Conservation (phyloP, 2,888 invertebrate genomes). For the Nesidiocoris tenuis region DNA sequence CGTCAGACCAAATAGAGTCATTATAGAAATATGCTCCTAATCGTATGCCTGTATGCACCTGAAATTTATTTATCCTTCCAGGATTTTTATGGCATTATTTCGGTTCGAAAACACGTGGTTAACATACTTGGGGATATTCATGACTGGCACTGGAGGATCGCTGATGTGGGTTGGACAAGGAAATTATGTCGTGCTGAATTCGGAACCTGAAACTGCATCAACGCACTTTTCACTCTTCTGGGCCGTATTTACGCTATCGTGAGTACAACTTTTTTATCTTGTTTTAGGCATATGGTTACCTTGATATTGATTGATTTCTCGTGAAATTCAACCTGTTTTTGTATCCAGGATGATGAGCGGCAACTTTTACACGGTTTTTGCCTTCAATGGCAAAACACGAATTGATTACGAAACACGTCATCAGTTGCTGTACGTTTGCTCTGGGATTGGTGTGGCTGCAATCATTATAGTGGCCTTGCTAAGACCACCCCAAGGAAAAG, state of each 20-base stretch:
- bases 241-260: conserved; percentile 48
- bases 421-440: conserved; percentile 44
- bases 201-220: conserved; percentile 44
- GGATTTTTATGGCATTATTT: conserved; percentile 47
- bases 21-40: too few species aligned
- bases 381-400: conserved; percentile 46
- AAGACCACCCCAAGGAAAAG: conserved; percentile 57
- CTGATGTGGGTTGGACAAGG: conserved; percentile 50
- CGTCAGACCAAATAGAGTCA: too few species aligned
- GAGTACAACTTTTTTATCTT: too few species aligned
- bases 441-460: conserved; percentile 44
- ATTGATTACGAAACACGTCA: conserved; percentile 47
- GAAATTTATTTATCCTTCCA: conserved; percentile 41
- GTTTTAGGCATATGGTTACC: too few species aligned
- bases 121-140: conserved; percentile 47
- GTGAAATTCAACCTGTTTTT: too few species aligned
- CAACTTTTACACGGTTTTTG: conserved; percentile 44
- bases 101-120: conserved; percentile 47
- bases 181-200: conserved; percentile 48
- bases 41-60: too few species aligned
- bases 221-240: conserved; percentile 49
- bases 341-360: conserved; percentile 46
- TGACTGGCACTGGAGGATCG: conserved; percentile 48
- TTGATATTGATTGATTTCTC: too few species aligned
- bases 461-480: conserved; percentile 63